Evolutionary conservation across 2,797 vertebrate genomes (phyloP).

Genomic region (Harpagifer antarcticus): DNA sequence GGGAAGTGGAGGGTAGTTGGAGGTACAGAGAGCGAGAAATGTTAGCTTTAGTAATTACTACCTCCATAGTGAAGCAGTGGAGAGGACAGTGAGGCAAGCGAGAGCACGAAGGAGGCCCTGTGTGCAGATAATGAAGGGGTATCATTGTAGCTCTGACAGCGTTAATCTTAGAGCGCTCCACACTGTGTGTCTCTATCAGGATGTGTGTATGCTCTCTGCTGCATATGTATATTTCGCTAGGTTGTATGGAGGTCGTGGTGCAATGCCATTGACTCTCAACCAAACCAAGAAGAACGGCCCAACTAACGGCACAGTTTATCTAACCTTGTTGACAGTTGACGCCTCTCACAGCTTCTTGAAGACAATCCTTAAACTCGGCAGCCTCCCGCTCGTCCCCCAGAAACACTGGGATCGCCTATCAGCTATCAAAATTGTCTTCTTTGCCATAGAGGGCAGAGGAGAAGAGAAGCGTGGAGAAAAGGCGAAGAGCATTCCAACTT

Average conservation of each 20-base stretch:
- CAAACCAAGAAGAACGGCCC: conserved; percentile 65
- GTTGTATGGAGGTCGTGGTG: conserved; percentile 55
- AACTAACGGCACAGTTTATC: conserved; percentile 78
- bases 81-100: conserved; percentile 81
- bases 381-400: conserved; percentile 20
- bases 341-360: conserved; percentile 45
- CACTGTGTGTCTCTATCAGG: conserved; percentile 28
- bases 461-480: conserved; percentile 20
- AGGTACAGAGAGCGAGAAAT: conserved; percentile 75
- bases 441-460: conserved; percentile 38
- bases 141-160: conserved; percentile 86
- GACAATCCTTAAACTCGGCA: conserved; percentile 27
- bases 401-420: conserved; percentile 51
- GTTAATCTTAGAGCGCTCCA: conserved; percentile 84
- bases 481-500: conserved; percentile 66
- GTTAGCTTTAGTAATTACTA: conserved; percentile 88
- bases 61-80: conserved; percentile 80
- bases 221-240: conserved; percentile 41
- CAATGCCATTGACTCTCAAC: conserved; percentile 66
- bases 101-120: conserved; percentile 81
- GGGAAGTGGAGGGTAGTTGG: conserved; percentile 58
- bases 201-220: conserved; percentile 46
- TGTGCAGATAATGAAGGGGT: conserved; percentile 88
- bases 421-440: conserved; percentile 55
- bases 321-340: conserved; percentile 62